phyloP scores from a whole-genome alignment of 2,113 vertebrate species.

The Lota lota region DNA sequence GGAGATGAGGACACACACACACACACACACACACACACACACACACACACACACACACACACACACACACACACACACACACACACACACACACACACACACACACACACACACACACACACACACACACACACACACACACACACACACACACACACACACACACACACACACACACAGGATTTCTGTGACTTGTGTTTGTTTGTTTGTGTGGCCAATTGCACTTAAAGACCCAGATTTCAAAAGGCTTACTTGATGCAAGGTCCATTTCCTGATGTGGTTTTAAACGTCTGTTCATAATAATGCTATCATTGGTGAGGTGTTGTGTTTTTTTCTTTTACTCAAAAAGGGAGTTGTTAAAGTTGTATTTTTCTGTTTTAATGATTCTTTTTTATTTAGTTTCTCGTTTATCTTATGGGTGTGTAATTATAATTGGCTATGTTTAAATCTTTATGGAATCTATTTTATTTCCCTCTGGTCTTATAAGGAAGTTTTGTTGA shows the following conservation, averaged over 20 bases:
- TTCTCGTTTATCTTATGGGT: constrained; percentile 54
- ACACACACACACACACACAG: constrained; percentile 4
- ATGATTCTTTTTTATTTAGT: constrained; percentile 48
- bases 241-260: constrained; percentile 47
- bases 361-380: constrained; percentile 30
- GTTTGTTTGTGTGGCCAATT: constrained; percentile 41
- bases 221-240: constrained; percentile 51
- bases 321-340: constrained; percentile 44
- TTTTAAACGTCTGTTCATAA: constrained; percentile 73
- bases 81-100: too few relatives aligned
- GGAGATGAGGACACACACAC: constrained; percentile 26
- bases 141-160: constrained; percentile 17
- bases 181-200: constrained; percentile 35
- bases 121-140: constrained; percentile 4
- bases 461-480: constrained; percentile 47
- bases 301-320: constrained; percentile 68
- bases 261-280: constrained; percentile 59
- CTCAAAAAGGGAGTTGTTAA: neutral
- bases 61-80: too few relatives aligned
- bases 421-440: constrained; percentile 63
- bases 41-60: too few relatives aligned
- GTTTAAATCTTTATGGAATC: constrained; percentile 59
- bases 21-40: constrained; percentile 14
- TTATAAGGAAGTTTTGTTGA: constrained; percentile 72
- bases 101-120: too few relatives aligned